Evolutionary conservation across 2,113 vertebrate genomes (phyloP).

Genomic region (Rattus norvegicus): GRCr8 NC_086020.1:13882001-13882500

Average conservation of each 20-base stretch:
- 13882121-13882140: background rate
- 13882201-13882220: background rate
- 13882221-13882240: background rate
- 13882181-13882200: constrained; percentile 14
- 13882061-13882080: no score
- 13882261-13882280: background rate
- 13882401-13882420: background rate
- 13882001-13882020: fast-evolving
- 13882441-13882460: background rate
- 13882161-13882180: constrained; percentile 1
- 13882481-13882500: background rate
- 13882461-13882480: background rate
- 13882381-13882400: background rate
- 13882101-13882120: constrained; percentile 9
- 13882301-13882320: constrained; percentile 17
- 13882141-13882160: constrained; percentile 38
- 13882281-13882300: constrained; percentile 2
- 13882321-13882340: constrained; percentile 32
- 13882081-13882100: background rate
- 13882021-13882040: background rate
- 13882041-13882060: background rate
- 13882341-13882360: constrained; percentile 9
- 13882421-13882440: background rate
- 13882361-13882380: background rate
- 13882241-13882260: constrained; percentile 7